Evolutionary conservation across 2,888 invertebrate species (phyloP).

Genomic region (Campopleginae sp.): DNA sequence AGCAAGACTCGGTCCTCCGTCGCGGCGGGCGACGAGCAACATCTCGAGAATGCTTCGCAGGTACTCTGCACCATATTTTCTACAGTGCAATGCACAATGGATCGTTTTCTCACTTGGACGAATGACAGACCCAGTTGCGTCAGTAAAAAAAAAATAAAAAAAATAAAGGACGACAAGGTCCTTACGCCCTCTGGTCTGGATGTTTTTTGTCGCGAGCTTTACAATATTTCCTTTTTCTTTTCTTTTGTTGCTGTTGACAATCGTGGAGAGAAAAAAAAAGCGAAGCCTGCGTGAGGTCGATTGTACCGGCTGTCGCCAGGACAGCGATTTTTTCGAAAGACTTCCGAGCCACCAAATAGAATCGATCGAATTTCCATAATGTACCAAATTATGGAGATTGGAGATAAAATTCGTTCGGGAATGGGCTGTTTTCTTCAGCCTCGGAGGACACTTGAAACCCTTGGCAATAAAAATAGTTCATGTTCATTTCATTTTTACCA

Average conservation of each 20-base stretch:
- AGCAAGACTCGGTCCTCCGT: background rate
- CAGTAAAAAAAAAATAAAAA: conserved; percentile 17
- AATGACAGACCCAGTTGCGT: conserved; percentile 45
- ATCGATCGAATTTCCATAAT: conserved; percentile 60
- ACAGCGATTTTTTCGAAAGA: conserved; percentile 8
- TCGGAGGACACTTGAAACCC: background rate
- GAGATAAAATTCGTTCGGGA: conserved; percentile 19
- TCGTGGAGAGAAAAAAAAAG: conserved; percentile 8
- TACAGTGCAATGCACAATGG: conserved; percentile 17
- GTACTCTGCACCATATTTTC: conserved; percentile 15
- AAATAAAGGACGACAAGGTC: conserved; percentile 8
- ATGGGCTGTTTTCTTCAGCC: conserved; percentile 1
- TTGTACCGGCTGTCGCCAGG: background rate
- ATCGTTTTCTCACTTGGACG: conserved; percentile 39
- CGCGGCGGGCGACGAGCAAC: too few species aligned
- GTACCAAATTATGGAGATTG: conserved; percentile 52
- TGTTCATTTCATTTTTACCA: background rate
- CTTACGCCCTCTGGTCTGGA: conserved; percentile 23
- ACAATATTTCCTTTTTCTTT: background rate
- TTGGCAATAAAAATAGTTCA: conserved; percentile 4
- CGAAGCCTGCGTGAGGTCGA: background rate
- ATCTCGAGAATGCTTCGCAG: conserved; percentile 20
- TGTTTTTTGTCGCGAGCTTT: conserved; percentile 45
- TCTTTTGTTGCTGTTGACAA: background rate
- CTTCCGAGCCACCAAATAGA: conserved; percentile 16